phyloP scores from a whole-genome alignment of 2,888 invertebrate species.

The Pycnomerus fuliginosus region DNA sequence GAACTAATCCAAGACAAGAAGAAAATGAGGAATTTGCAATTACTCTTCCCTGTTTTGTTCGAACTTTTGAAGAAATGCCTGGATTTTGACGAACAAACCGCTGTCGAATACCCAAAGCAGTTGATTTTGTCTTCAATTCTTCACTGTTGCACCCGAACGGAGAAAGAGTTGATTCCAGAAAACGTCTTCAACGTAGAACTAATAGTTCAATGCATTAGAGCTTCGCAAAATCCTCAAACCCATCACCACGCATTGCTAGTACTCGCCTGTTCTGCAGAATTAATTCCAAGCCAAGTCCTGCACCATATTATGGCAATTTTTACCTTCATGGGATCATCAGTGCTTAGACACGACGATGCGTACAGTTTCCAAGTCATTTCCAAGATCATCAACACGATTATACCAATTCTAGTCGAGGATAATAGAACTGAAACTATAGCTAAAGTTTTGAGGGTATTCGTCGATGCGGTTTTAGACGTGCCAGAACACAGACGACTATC shows the following conservation, averaged over 20 bases:
- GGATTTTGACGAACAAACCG: slow-evolving; percentile 76
- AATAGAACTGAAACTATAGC: slow-evolving; percentile 48
- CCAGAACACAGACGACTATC: slow-evolving; percentile 87
- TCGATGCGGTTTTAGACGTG: slow-evolving; percentile 86
- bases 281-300: slow-evolving; percentile 81
- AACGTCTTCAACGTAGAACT: slow-evolving; percentile 67
- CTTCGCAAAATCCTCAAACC: slow-evolving; percentile 91
- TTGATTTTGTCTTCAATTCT: slow-evolving; percentile 76
- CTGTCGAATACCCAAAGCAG: slow-evolving; percentile 88
- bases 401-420: slow-evolving; percentile 70
- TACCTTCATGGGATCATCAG: slow-evolving; percentile 94
- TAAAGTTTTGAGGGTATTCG: slow-evolving; percentile 82
- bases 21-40: slow-evolving; percentile 66
- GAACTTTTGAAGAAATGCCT: slow-evolving; percentile 76
- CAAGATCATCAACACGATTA: slow-evolving; percentile 84
- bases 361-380: slow-evolving; percentile 93
- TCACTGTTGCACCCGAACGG: slow-evolving; percentile 66
- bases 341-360: slow-evolving; percentile 89
- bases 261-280: slow-evolving; percentile 73
- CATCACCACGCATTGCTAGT: slow-evolving; percentile 90
- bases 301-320: slow-evolving; percentile 96
- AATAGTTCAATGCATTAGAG: slow-evolving; percentile 85
- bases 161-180: slow-evolving; percentile 54
- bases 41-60: slow-evolving; percentile 74
- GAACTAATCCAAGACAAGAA: slow-evolving; percentile 86